phyloP scores from a whole-genome alignment of 2,113 vertebrate genomes.

The Coreoperca whiteheadi region DNA sequence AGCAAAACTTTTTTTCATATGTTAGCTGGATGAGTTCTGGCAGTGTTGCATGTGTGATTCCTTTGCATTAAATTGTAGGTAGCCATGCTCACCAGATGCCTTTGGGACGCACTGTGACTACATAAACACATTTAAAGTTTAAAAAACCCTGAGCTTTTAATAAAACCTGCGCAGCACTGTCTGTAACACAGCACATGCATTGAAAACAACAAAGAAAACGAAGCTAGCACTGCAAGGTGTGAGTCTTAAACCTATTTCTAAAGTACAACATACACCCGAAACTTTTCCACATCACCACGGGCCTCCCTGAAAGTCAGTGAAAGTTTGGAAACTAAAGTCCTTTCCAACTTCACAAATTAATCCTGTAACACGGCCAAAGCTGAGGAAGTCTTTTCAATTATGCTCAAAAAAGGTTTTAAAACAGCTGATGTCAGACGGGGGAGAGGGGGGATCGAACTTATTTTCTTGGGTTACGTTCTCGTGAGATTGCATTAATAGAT shows the following conservation, averaged over 20 bases:
- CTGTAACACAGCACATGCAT: neutral
- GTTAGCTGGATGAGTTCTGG: neutral
- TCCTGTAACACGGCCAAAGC: neutral
- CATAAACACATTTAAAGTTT: neutral
- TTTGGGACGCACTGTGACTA: neutral
- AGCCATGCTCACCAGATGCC: neutral
- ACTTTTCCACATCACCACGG: neutral
- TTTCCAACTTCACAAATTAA: neutral
- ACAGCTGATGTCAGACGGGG: neutral
- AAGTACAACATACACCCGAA: neutral
- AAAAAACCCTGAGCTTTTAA: neutral
- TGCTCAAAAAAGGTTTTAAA: neutral
- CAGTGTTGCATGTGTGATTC: neutral
- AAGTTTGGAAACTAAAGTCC: neutral
- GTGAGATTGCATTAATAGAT: slow-evolving; percentile 23
- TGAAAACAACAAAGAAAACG: neutral
- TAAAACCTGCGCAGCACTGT: neutral
- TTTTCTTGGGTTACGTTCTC: neutral
- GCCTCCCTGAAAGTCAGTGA: neutral
- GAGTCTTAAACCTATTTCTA: neutral
- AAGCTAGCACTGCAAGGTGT: neutral
- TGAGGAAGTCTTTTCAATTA: neutral
- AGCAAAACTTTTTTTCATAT: neutral
- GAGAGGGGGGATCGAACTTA: accelerated
- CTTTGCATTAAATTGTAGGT: neutral